Evolutionary conservation across 2,888 invertebrate species (phyloP), one percentile per base, ranked within the genome.

Genomic region (Lepidochrysops patricia): DNA sequence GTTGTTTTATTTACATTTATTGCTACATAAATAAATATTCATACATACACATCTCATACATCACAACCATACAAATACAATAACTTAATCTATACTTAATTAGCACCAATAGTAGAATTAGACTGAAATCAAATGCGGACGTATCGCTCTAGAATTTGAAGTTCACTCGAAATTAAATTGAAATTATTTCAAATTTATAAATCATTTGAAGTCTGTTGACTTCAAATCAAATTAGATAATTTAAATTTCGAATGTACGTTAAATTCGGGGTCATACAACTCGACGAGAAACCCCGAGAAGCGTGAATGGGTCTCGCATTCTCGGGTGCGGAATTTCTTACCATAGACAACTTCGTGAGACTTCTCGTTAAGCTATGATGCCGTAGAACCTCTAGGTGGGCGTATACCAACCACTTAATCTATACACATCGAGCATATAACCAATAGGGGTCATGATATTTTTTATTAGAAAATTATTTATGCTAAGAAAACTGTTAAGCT

Each of bases 1-100:
- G 69, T 61, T 63, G 67, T 67, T 87, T 85, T 87, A 88, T 88
- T 86, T 88, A 88, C 86, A 88, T 74, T 75, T 80, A 72, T 64
- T 71, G 72, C 84, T 83, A 83, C 66, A 61, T 65, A 68, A 66
- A 62, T 66, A 66, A 60, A 65, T 63, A 69, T 60, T 63, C 64
- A 62, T 58, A 63, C 66, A 69, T 58, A 62, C 49, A 60, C 23
- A 49, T 9, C 12, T 12, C 12, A 49, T 12, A 7, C 32, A 60
- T 43, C 43, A 43, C 43, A 43, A 43, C 19, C 43, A 43, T 19
- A 43, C 43, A 12, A 43, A 43, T 43, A 43, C 43, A 43, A 43
- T 43, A 43, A 43, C 43, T 43, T 43, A 54, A 15, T 32, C 52
- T 54, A 54, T 32, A 29, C 54, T 32, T 54, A 54, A 54, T 54